Percentiles rank a stretch among this genome's conserved stretches.
Evolutionary conservation across 2,888 invertebrate species (phyloP).

Genomic region (Caenorhabditis wallacei): DNA sequence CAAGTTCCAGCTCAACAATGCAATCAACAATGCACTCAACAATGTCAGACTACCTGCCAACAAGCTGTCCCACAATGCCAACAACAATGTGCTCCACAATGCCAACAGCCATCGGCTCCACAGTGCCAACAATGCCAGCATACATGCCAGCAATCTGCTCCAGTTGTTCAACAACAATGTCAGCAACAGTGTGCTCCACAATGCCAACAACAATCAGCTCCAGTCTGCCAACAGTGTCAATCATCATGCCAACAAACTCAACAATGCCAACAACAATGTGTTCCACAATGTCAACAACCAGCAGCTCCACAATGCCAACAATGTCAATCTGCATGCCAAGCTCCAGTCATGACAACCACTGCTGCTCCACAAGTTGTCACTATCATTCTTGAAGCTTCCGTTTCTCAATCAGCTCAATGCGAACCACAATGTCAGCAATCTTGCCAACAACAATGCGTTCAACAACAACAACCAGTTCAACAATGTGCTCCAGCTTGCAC

Average conservation of each 20-base stretch:
- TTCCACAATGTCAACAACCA: conserved; percentile 46
- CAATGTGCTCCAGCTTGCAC: conserved; percentile 70
- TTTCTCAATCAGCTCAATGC: conserved; percentile 68
- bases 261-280: conserved; percentile 56
- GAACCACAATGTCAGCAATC: conserved; percentile 68
- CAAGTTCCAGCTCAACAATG: conserved; percentile 60
- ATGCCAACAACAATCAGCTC: conserved; percentile 54
- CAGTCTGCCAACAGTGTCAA: conserved; percentile 49
- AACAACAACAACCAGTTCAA: conserved; percentile 70
- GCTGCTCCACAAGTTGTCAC: conserved; percentile 59
- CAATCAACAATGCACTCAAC: conserved; percentile 55
- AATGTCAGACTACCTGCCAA: conserved; percentile 55
- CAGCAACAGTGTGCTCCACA: conserved; percentile 57
- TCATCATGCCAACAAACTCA: conserved; percentile 46
- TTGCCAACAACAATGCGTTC: conserved; percentile 70
- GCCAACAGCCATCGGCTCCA: conserved; percentile 49
- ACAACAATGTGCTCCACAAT: conserved; percentile 50
- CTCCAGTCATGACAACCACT: conserved; percentile 41
- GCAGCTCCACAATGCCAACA: conserved; percentile 55
- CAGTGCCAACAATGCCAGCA: conserved; percentile 47
- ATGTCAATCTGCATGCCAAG: conserved; percentile 57
- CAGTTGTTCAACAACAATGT: conserved; percentile 44
- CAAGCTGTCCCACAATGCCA: conserved; percentile 45
- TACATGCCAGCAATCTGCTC: conserved; percentile 44
- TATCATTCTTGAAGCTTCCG: conserved; percentile 60